Evolutionary conservation across 2,888 invertebrate species (phyloP).

Genomic region (Pristionchus mayeri): DNA sequence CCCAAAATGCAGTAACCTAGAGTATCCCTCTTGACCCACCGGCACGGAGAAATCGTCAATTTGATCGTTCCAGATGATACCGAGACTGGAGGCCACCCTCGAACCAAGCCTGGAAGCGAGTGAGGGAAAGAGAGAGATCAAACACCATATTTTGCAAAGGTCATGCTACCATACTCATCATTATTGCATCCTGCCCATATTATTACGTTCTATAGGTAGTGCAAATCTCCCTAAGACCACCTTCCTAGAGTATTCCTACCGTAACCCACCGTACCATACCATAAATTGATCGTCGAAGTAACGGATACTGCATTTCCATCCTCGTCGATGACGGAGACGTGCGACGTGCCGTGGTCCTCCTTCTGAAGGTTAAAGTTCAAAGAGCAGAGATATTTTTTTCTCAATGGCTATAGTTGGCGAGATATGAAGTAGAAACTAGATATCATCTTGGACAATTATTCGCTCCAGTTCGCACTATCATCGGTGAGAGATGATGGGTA

Average conservation of each 20-base stretch:
- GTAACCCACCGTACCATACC: not conserved
- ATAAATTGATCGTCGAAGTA: conserved; percentile 40
- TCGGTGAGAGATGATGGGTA: no score
- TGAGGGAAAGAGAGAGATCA: no score
- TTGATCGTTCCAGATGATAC: conserved; percentile 42
- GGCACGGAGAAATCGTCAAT: conserved; percentile 25
- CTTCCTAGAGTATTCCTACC: not conserved
- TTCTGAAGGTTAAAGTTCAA: conserved; percentile 2
- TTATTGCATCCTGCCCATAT: no score
- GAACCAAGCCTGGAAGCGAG: conserved; percentile 29
- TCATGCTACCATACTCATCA: not conserved
- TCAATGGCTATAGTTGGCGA: no score
- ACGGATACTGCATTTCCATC: conserved; percentile 37
- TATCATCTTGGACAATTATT: no score
- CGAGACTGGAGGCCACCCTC: not conserved
- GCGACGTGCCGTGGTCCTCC: conserved; percentile 41
- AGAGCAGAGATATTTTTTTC: not conserved
- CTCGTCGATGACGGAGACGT: conserved; percentile 38
- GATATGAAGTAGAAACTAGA: no score
- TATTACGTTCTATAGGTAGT: no score
- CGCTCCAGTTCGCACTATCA: no score
- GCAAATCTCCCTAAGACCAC: no score
- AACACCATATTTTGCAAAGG: no score
- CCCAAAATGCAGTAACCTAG: not conserved
- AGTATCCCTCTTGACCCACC: not conserved